Conservation (phyloP, 2,888 invertebrate genomes). For the Digitonthophagus gazella region DNA sequence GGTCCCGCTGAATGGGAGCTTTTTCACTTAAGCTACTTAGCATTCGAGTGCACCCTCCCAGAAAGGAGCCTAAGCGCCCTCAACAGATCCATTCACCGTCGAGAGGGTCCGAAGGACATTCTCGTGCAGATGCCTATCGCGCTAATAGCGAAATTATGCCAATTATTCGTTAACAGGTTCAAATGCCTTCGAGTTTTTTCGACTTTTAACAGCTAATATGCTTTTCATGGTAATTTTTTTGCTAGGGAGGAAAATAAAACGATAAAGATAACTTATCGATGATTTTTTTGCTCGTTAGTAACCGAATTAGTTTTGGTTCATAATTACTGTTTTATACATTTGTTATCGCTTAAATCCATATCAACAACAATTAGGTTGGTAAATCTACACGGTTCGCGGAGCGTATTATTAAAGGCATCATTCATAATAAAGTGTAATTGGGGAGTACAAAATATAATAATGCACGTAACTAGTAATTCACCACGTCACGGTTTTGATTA, state of each 20-base stretch:
- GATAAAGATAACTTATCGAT: too few species aligned
- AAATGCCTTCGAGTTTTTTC: background rate
- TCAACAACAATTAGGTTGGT: background rate
- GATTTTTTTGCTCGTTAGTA: too few species aligned
- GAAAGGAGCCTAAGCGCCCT: constrained; percentile 5
- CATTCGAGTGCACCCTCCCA: constrained; percentile 25
- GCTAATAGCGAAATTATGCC: background rate
- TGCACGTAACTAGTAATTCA: background rate
- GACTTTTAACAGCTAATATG: background rate
- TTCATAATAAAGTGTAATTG: background rate
- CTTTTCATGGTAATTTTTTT: too few species aligned
- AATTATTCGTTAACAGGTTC: background rate
- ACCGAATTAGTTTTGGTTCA: too few species aligned
- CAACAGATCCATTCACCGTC: background rate
- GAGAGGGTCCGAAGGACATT: background rate
- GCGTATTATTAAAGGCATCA: background rate
- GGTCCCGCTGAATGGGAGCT: constrained; percentile 24
- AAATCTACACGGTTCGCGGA: background rate
- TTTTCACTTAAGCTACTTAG: constrained; percentile 33
- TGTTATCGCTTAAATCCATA: background rate
- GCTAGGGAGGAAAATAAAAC: too few species aligned
- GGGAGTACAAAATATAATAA: background rate
- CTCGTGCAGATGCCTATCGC: background rate
- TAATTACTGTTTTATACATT: too few species aligned
- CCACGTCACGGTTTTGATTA: background rate